Percentiles rank a stretch among this genome's conserved stretches.
Evolutionary conservation across 2,113 vertebrate species (phyloP).

Genomic region (Carlito syrichta): DNA sequence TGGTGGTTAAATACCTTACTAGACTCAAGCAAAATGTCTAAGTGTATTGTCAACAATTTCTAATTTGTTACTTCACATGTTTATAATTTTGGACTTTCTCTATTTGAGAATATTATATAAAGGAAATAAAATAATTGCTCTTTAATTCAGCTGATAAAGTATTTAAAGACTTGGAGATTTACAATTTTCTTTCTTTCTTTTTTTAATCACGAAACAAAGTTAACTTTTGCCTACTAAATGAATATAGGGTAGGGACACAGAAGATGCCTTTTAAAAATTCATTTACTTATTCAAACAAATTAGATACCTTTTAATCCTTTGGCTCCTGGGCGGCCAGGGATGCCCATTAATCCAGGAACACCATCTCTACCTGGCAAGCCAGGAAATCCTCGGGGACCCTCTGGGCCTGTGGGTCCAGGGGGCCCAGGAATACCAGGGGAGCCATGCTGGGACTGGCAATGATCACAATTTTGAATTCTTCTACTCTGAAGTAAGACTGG

Average conservation of each 20-base stretch:
- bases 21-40: slow-evolving; percentile 2
- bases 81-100: neutral
- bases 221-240: neutral
- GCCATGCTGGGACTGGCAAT: slow-evolving; percentile 86
- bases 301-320: slow-evolving; percentile 91
- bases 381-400: slow-evolving; percentile 90
- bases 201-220: neutral
- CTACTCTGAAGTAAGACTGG: slow-evolving; percentile 87
- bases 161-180: neutral
- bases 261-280: neutral
- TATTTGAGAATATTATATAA: neutral
- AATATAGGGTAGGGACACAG: neutral
- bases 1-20: neutral
- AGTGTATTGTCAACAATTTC: neutral
- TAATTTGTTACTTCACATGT: neutral
- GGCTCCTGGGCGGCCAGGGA: slow-evolving; percentile 88
- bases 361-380: slow-evolving; percentile 90
- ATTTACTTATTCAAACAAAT: neutral
- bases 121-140: neutral
- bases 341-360: slow-evolving; percentile 86
- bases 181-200: too few relatives aligned
- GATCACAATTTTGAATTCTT: slow-evolving; percentile 89
- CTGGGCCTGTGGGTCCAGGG: slow-evolving; percentile 87
- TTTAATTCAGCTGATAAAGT: neutral
- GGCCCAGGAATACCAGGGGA: slow-evolving; percentile 88